phyloP scores from a whole-genome alignment of 2,888 invertebrate genomes.

The Subacronicta megacephala region DNA sequence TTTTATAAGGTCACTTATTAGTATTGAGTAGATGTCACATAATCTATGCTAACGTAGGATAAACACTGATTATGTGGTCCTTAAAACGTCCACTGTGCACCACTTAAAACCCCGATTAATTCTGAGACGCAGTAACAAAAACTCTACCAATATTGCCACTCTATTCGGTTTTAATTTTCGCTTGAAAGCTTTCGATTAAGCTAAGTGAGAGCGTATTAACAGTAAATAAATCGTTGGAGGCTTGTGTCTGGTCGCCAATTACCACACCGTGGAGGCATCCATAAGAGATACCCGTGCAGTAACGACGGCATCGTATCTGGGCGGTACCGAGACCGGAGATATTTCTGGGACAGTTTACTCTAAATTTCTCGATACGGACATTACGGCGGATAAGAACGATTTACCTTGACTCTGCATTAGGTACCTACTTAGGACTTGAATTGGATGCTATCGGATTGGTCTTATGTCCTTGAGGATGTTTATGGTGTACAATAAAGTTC shows the following conservation, averaged over 20 bases:
- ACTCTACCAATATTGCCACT: background rate
- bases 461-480: too few species aligned
- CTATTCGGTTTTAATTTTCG: background rate
- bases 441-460: too few species aligned
- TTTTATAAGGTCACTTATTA: too few species aligned
- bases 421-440: too few species aligned
- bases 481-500: too few species aligned
- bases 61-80: too few species aligned
- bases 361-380: background rate
- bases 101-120: background rate
- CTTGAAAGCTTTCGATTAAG: conserved; percentile 12
- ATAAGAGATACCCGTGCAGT: background rate
- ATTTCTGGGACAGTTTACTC: background rate
- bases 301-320: background rate
- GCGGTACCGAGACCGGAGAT: background rate
- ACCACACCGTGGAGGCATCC: background rate
- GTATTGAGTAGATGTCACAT: too few species aligned
- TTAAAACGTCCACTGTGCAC: too few species aligned
- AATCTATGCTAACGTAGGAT: too few species aligned
- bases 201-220: conserved; percentile 13
- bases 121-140: background rate
- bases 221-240: conserved; percentile 16
- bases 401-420: background rate
- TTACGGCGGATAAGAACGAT: background rate
- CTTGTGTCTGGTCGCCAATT: background rate